Evolutionary conservation across 2,797 vertebrate species (phyloP).

Genomic region (Onychomys arenicola): DNA sequence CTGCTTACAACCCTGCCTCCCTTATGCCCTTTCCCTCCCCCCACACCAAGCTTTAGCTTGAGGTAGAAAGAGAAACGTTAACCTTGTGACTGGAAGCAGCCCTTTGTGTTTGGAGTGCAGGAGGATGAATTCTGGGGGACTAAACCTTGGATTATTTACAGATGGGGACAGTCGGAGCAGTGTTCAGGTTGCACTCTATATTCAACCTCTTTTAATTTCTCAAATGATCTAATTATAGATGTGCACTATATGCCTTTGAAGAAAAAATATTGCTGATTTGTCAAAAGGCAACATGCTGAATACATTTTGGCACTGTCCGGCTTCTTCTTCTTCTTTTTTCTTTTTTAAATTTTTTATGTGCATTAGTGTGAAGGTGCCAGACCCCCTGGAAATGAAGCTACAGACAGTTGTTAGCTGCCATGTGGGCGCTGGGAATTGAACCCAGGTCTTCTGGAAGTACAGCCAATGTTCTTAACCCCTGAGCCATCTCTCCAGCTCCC

Average conservation of each 20-base stretch:
- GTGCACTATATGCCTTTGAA: slow-evolving; percentile 33
- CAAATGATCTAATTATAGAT: slow-evolving; percentile 78
- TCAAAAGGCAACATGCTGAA: slow-evolving; percentile 69
- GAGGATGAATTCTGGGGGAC: background rate
- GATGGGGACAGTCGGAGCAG: background rate
- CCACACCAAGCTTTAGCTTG: background rate
- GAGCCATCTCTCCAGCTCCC: too few species aligned
- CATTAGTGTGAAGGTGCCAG: too few species aligned
- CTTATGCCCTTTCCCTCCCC: background rate
- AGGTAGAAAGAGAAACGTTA: slow-evolving; percentile 58
- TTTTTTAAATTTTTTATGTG: too few species aligned
- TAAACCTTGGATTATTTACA: background rate
- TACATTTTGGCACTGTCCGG: background rate
- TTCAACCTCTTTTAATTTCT: slow-evolving; percentile 65
- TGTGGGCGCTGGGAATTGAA: too few species aligned
- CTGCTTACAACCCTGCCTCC: background rate
- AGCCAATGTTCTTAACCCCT: too few species aligned
- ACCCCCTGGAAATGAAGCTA: too few species aligned
- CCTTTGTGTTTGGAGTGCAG: background rate
- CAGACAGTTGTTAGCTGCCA: too few species aligned
- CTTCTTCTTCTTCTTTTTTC: too few species aligned
- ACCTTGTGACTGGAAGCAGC: background rate
- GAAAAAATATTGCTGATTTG: slow-evolving; percentile 52
- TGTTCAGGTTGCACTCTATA: background rate
- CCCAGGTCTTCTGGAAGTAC: too few species aligned